Evolutionary conservation across 2,113 vertebrate genomes (phyloP), one percentile per base, ranked within the genome.

Genomic region (Tragelaphus scriptus): DNA sequence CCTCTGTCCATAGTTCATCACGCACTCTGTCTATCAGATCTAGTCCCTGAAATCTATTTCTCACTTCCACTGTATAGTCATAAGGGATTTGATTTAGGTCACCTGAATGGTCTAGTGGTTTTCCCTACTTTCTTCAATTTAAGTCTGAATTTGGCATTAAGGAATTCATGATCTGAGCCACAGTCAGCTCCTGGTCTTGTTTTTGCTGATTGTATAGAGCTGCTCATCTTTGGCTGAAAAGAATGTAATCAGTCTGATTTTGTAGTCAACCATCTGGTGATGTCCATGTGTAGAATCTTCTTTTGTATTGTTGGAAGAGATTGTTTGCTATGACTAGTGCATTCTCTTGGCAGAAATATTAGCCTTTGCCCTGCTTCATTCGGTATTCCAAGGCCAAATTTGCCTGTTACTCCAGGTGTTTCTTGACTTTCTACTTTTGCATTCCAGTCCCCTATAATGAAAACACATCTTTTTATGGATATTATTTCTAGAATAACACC

Each of bases 231-330:
- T 68, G 65, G 17, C 17, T 68, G 65, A 4, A 68, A 36, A 68
- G 4, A 16, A 65, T 68, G 9, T 21, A 68, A 68, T n/a, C 17
- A 5, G 9, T 36, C 65, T 68, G n/a, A 19, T 68, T 36, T 68
- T 0, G 0, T 8, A 10, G 32, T 68, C 1, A 0, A 71, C 17
- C n/a, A 71, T 36, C 19, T 71, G 17, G 9, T 71, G n/a, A 71
- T 36, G 9, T 71, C 9, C 17, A 5, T 11, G 65, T 68, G n/a
- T 68, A 68, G 65, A 36, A n/a, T 36, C 16, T 36, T 36, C 17
- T 68, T 32, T n/a, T 68, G 32, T 71, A 17, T 2, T 71, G 8
- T 36, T 71, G 65, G 2, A 71, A 71, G 17, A 71, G 1, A 19
- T 9, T 71, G 65, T 68, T 68, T 36, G 65, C 17, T 68, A 21